phyloP scores from a whole-genome alignment of 2,797 vertebrate species.

The Dicrostonyx torquatus region DNA sequence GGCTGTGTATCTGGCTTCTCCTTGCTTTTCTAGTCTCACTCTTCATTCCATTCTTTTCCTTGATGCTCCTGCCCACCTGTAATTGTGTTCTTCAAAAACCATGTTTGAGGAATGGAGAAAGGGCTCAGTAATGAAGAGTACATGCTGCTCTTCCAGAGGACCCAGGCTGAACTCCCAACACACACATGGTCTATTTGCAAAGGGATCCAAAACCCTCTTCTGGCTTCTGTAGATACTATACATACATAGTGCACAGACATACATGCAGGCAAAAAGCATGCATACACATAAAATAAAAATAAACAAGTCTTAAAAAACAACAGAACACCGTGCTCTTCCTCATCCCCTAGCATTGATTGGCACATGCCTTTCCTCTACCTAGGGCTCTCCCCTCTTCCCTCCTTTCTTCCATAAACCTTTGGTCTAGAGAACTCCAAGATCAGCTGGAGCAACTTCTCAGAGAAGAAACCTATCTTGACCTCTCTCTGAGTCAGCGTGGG shows the following conservation, averaged over 20 bases:
- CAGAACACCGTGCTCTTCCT: background rate
- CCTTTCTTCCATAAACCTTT: background rate
- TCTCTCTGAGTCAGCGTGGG: background rate
- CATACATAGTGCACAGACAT: background rate
- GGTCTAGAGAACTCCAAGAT: background rate
- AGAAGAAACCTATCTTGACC: background rate
- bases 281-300: background rate
- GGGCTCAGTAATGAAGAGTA: background rate
- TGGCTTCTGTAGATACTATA: background rate
- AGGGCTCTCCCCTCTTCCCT: background rate
- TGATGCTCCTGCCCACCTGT: background rate
- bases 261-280: background rate
- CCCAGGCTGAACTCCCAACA: background rate
- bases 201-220: background rate
- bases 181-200: background rate
- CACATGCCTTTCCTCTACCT: background rate
- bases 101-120: background rate
- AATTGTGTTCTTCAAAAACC: background rate
- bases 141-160: background rate
- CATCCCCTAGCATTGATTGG: background rate
- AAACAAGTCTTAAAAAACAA: background rate
- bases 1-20: background rate
- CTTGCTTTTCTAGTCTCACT: background rate
- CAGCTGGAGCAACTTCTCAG: background rate
- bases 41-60: background rate